These are phyloP conservation scores for Sebastes nivosus DNA, from an alignment of 2,797 vertebrate genomes.

Conservation along the genomic window DNA sequence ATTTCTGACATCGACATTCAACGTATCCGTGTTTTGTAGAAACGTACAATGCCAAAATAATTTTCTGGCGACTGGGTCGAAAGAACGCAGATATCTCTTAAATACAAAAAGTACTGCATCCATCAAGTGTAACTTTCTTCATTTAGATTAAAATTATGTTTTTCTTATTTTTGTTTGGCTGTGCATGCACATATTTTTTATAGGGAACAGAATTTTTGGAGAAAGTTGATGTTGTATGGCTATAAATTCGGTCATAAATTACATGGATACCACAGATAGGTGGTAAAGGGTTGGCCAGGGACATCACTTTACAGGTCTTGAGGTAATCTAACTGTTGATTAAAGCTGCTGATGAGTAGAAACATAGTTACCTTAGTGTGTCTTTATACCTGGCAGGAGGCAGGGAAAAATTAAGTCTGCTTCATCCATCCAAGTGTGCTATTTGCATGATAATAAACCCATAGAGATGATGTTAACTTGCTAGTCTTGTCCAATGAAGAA, in stretches of 20 bases:
- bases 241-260: background rate
- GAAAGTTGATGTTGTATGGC: background rate
- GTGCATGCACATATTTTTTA: too few species aligned
- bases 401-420: background rate
- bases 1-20: too few species aligned
- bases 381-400: background rate
- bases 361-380: background rate
- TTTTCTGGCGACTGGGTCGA: too few species aligned
- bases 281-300: too few species aligned
- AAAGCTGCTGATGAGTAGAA: background rate
- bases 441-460: slow-evolving; percentile 24
- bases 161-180: too few species aligned
- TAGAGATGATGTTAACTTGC: background rate
- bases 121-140: too few species aligned
- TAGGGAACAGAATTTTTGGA: too few species aligned
- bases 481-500: background rate
- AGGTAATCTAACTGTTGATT: background rate
- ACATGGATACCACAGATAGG: background rate
- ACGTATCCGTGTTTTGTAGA: too few species aligned
- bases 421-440: background rate
- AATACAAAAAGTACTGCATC: too few species aligned
- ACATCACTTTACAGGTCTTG: background rate
- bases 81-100: too few species aligned
- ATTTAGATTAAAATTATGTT: background rate
- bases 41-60: too few species aligned